phyloP scores from a whole-genome alignment of 2,113 vertebrate genomes.

The Psammodynastes pulverulentus region DNA sequence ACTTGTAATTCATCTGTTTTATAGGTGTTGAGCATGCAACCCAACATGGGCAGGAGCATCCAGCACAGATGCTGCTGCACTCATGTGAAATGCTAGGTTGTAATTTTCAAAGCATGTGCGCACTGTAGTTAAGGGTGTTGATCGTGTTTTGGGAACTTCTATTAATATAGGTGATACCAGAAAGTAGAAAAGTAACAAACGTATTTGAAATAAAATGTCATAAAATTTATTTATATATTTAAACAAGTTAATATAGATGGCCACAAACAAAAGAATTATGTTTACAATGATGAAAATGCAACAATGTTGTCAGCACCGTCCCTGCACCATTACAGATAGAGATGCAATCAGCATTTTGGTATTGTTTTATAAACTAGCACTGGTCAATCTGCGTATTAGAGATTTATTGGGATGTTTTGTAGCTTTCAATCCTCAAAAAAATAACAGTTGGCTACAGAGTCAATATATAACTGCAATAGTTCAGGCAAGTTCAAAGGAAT shows the following conservation, averaged over 20 bases:
- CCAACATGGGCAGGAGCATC: neutral
- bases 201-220: conserved; percentile 24
- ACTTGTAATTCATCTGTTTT: neutral
- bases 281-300: conserved; percentile 28
- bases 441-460: conserved; percentile 16
- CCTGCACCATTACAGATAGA: conserved; percentile 7
- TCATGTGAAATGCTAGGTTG: neutral
- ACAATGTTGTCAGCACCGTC: conserved; percentile 31
- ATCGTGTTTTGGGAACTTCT: neutral
- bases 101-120: neutral
- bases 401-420: neutral
- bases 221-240: conserved; percentile 37
- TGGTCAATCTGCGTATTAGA: neutral
- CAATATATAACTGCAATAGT: neutral
- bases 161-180: neutral
- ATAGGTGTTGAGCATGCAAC: neutral
- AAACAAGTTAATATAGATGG: conserved; percentile 30
- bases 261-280: conserved; percentile 22
- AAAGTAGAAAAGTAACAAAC: conserved; percentile 13
- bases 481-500: neutral
- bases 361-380: conserved; percentile 7
- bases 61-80: neutral
- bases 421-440: neutral
- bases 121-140: neutral
- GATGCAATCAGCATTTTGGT: neutral